Evolutionary conservation across 2,797 vertebrate genomes (phyloP), one percentile per base, ranked within the genome.

Genomic region (Scolopax rusticola): DNA sequence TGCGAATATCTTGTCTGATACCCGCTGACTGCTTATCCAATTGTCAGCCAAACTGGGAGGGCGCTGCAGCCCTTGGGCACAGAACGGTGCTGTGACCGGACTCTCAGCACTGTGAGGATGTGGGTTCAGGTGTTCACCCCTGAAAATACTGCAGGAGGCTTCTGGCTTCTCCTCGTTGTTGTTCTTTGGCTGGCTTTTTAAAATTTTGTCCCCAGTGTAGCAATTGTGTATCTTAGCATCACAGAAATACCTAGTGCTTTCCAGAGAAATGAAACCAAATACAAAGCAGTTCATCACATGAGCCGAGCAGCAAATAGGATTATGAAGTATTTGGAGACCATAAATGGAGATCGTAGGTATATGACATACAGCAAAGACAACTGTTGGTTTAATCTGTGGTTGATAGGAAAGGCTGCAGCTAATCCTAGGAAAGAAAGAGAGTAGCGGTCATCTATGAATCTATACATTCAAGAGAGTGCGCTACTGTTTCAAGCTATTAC

Each of bases 371-470:
- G 36, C 51, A 75, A 64, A 67, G 65, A 80, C 41, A 89, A 45
- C 10, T 71, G 74, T 68, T 90, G 28, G n/a, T 92, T 89, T 87
- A 63, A 84, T 95, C 70, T 51, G 56, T 38, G 51, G 28, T 60
- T 78, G 81, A 71, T 57, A 92, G 78, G 65, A 95, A 94, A 95
- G 90, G 83, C 86, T 94, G 76, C 90, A 81, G 70, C 70, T 96
- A 93, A 95, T 94, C 71, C 87, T 80, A 68, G 92, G 79, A 76
- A 77, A 69, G 63, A 63, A 69, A 56, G 57, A 73, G 54, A 68
- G 68, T 69, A 92, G 23, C 18, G 3, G 54, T 48, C 27, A 25
- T 30, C 89, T 83, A 41, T 86, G 68, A 87, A 93, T 91, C 60
- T 79, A n/a, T 90, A 83, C 50, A 88, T 89, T 84, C n/a, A 41